Percentiles rank a stretch among this genome's conserved stretches.
These are phyloP conservation scores for Hipposideros armiger DNA, from an alignment of 2,113 vertebrate genomes.

Conservation along the genomic window DNA sequence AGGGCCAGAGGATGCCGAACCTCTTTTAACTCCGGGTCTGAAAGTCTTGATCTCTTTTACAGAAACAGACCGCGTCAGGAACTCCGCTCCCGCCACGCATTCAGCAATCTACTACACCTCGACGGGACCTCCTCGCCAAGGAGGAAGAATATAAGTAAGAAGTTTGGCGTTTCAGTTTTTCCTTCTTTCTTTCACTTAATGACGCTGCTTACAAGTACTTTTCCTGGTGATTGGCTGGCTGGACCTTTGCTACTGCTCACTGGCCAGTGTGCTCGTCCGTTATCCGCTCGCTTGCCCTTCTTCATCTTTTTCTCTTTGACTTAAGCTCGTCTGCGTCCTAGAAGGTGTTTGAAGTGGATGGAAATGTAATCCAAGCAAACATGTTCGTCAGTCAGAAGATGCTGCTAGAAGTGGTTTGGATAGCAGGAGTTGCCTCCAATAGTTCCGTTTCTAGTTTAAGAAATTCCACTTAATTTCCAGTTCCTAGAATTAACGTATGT, in stretches of 20 bases:
- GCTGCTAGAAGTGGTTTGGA: background rate
- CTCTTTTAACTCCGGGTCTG: background rate
- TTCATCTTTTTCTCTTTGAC: background rate
- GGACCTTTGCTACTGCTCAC: background rate
- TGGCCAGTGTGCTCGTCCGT: background rate
- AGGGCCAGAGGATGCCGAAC: accelerated
- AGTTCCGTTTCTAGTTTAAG: background rate
- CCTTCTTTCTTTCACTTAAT: background rate
- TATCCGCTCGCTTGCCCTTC: background rate
- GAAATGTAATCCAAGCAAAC: background rate
- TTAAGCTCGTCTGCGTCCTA: background rate
- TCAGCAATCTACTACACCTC: background rate
- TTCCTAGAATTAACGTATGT: background rate
- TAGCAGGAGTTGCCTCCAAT: background rate
- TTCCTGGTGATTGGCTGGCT: background rate
- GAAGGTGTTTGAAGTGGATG: background rate
- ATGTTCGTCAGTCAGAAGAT: background rate
- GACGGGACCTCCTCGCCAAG: conserved; percentile 86
- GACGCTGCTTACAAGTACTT: background rate
- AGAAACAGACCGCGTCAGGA: conserved; percentile 43
- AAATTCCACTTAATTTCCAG: background rate
- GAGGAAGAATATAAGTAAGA: conserved; percentile 94
- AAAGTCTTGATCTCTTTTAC: conserved; percentile 45
- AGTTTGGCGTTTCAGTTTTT: background rate
- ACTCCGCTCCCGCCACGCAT: background rate